These are phyloP conservation scores for Tillus elongatus DNA, from an alignment of 2,888 invertebrate genomes.

Conservation along the genomic window DNA sequence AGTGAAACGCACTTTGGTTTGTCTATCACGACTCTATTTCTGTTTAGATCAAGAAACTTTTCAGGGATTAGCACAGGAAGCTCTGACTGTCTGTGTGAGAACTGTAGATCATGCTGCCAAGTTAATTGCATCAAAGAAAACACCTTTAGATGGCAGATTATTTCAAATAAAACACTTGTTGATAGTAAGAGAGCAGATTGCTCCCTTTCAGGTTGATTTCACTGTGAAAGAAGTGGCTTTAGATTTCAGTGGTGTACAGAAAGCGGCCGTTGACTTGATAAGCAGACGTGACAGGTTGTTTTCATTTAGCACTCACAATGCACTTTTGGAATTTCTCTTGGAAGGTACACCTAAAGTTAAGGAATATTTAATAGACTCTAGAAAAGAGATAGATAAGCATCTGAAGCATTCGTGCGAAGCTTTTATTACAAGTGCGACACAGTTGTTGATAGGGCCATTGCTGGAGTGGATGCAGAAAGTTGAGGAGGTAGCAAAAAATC, in stretches of 20 bases:
- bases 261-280: constrained; percentile 66
- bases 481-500: neutral
- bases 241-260: constrained; percentile 88
- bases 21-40: constrained; percentile 82
- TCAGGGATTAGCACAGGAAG: constrained; percentile 94
- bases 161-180: constrained; percentile 97
- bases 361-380: constrained; percentile 87
- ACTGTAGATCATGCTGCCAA: constrained; percentile 76
- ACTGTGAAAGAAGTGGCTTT: constrained; percentile 86
- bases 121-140: constrained; percentile 64
- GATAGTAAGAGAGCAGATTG: constrained; percentile 94
- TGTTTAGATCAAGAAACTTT: constrained; percentile 93
- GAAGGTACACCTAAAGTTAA: constrained; percentile 91
- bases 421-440: constrained; percentile 74
- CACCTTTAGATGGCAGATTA: constrained; percentile 85
- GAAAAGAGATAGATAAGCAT: constrained; percentile 91
- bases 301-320: constrained; percentile 71
- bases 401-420: constrained; percentile 82
- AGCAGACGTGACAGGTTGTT: constrained; percentile 80
- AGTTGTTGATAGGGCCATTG: constrained; percentile 65
- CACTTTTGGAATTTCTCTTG: constrained; percentile 80
- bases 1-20: constrained; percentile 87
- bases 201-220: constrained; percentile 94
- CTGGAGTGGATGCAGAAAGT: constrained; percentile 59
- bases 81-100: constrained; percentile 82